These are phyloP conservation scores for Bergia sp. DNA, from an alignment of 92 coral and sea anemone genomes.

Conservation along the genomic window DNA sequence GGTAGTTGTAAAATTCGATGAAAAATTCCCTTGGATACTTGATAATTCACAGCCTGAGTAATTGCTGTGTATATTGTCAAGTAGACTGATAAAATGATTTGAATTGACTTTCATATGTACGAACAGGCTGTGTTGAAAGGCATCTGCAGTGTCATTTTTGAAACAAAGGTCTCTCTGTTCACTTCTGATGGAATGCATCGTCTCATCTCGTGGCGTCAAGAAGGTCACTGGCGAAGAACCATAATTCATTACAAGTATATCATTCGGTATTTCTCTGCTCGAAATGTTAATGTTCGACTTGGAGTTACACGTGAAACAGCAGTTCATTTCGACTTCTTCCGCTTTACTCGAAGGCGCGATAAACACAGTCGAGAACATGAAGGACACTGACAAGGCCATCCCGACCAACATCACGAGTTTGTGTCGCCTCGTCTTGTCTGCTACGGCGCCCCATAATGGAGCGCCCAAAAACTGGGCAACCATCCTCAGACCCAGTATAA, in stretches of 20 bases:
- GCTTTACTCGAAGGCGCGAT: slow-evolving; percentile 25
- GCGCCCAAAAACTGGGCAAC: slow-evolving; percentile 72
- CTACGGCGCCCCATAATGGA: slow-evolving; percentile 69
- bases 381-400: slow-evolving; percentile 43
- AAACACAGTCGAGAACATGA: slow-evolving; percentile 69
- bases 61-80: not conserved
- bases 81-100: not conserved
- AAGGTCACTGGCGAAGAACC: slow-evolving; percentile 16
- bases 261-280: not conserved
- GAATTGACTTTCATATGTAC: not conserved
- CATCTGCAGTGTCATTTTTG: not conserved
- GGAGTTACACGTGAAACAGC: slow-evolving; percentile 6
- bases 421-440: slow-evolving; percentile 75
- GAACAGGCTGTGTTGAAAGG: not conserved
- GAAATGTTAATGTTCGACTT: not conserved
- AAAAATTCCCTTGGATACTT: not conserved
- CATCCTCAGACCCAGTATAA: slow-evolving; percentile 66
- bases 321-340: not conserved
- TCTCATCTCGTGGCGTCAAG: not conserved
- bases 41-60: not conserved
- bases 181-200: not conserved
- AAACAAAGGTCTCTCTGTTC: not conserved
- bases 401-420: slow-evolving; percentile 61
- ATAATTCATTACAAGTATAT: not conserved
- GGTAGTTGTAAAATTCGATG: slow-evolving; percentile 1